phyloP scores from a whole-genome alignment of 2,113 vertebrate species.

The Hemiprocne comata region DNA sequence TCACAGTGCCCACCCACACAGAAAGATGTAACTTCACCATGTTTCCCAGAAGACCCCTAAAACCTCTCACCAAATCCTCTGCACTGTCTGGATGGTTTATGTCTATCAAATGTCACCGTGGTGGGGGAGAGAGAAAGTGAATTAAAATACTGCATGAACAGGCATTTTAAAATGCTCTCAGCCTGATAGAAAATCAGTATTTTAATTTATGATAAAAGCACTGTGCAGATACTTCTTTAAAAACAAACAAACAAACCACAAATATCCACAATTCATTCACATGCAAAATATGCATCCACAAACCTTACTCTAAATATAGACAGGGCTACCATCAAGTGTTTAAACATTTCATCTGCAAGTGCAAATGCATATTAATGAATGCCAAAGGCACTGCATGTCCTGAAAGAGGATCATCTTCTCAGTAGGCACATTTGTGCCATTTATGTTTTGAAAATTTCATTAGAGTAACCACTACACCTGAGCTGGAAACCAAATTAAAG shows the following conservation, averaged over 20 bases:
- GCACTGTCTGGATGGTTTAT: neutral
- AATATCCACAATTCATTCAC: neutral
- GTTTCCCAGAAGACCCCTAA: neutral
- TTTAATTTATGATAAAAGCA: neutral
- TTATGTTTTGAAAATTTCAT: neutral
- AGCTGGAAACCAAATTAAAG: neutral
- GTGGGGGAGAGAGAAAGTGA: neutral
- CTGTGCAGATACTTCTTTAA: neutral
- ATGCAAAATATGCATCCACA: neutral
- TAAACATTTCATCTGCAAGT: neutral
- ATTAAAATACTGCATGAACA: neutral
- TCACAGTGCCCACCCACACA: too few relatives aligned
- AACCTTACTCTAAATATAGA: neutral
- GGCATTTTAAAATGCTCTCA: neutral
- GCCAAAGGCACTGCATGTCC: neutral
- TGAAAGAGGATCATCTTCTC: neutral
- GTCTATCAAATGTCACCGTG: neutral
- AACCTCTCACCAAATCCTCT: neutral
- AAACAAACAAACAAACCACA: too few relatives aligned
- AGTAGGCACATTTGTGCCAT: neutral
- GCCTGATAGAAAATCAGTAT: neutral
- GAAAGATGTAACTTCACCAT: neutral
- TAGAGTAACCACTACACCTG: neutral
- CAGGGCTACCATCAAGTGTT: neutral
- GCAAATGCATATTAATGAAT: neutral